Conservation (phyloP, 1,140 invertebrate genomes). For the Zaprionus davidi region DNA sequence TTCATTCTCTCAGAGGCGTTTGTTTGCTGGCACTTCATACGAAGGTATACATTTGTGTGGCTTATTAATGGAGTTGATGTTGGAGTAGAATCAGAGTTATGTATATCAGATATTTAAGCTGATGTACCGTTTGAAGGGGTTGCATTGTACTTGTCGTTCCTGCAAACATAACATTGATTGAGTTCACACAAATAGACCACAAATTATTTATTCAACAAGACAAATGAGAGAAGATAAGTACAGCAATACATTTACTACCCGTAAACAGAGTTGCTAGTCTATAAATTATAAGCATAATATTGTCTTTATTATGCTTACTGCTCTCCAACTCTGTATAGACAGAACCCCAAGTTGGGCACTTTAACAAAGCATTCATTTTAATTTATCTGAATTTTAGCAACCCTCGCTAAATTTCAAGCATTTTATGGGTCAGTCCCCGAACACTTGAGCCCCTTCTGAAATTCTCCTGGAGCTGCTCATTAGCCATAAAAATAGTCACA, state of each 20-base stretch:
- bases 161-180: neutral
- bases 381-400: slow-evolving; percentile 49
- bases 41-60: slow-evolving; percentile 5
- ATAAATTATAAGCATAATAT: too few relatives aligned
- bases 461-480: slow-evolving; percentile 67
- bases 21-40: slow-evolving; percentile 8
- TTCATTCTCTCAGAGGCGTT: slow-evolving; percentile 21
- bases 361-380: slow-evolving; percentile 52
- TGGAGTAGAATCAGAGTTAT: neutral
- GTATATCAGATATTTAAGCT: neutral
- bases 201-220: neutral
- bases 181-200: neutral
- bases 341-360: neutral
- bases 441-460: slow-evolving; percentile 57
- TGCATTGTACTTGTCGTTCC: neutral
- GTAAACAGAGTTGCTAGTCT: too few relatives aligned
- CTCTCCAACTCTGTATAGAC: neutral
- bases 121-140: neutral
- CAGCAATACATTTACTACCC: too few relatives aligned
- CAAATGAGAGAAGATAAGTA: neutral
- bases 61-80: neutral
- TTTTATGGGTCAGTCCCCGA: slow-evolving; percentile 60
- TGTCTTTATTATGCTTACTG: too few relatives aligned
- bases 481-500: slow-evolving; percentile 80
- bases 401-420: slow-evolving; percentile 46